These are phyloP conservation scores for Zaprionus davidi DNA, from an alignment of 1,140 invertebrate species.

Conservation along the genomic window DNA sequence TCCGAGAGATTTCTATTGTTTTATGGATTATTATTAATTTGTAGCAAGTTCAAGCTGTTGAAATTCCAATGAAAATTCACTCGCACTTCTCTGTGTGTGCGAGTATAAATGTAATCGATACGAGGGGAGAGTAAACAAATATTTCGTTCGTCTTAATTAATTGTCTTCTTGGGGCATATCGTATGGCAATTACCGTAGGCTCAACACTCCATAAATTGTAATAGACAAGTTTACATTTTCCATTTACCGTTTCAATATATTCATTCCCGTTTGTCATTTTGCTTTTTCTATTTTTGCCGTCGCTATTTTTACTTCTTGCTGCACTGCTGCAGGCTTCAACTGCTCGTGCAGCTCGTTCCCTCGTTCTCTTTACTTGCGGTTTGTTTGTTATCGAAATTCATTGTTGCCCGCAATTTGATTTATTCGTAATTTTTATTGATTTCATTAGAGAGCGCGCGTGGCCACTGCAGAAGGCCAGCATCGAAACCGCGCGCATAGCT, in stretches of 20 bases:
- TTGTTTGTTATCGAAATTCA: conserved; percentile 30
- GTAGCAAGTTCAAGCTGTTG: neutral
- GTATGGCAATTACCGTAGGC: neutral
- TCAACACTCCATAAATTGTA: conserved; percentile 4
- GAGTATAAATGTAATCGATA: neutral
- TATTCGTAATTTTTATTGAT: conserved; percentile 52
- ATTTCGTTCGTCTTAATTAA: neutral
- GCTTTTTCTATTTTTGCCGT: neutral
- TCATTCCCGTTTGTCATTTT: neutral
- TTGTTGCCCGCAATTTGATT: conserved; percentile 53
- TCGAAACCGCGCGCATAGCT: neutral
- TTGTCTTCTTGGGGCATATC: conserved; percentile 1
- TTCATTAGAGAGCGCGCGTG: conserved; percentile 42
- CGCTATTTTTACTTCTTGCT: conserved; percentile 23
- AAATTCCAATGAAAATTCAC: neutral
- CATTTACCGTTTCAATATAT: neutral
- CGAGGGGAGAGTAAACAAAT: neutral
- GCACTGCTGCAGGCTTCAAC: conserved; percentile 1
- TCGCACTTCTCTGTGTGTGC: neutral
- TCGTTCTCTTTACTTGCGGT: neutral
- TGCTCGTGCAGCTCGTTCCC: neutral
- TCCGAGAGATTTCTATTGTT: conserved; percentile 6
- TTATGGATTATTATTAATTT: conserved; percentile 26
- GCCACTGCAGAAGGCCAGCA: conserved; percentile 18
- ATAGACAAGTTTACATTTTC: neutral